Percentiles rank a stretch among this genome's conserved stretches.
Conservation (phyloP, 1,140 invertebrate genomes). For the Gryon sp. region DNA sequence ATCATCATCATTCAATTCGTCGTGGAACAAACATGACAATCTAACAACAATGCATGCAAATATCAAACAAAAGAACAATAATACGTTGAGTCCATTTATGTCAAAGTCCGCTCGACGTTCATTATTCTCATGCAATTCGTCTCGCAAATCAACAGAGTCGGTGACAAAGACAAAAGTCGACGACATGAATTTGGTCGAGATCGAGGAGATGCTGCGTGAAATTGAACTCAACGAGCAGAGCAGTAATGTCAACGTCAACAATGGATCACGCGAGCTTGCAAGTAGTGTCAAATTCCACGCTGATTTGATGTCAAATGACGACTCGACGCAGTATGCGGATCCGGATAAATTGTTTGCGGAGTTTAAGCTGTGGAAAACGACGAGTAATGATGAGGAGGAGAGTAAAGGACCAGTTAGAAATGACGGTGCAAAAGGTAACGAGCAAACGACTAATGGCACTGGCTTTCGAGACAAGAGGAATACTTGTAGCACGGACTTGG, state of each 20-base stretch:
- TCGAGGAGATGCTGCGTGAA: conserved; percentile 75
- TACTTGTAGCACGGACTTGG: conserved; percentile 13
- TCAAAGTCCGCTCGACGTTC: conserved; percentile 38
- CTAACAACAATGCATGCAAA: conserved; percentile 69
- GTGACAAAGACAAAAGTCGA: conserved; percentile 52
- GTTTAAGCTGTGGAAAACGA: conserved; percentile 67
- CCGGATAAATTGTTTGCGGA: conserved; percentile 68
- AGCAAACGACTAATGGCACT: neutral
- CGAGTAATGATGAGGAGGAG: conserved; percentile 9
- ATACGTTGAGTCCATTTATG: neutral
- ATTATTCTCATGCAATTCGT: conserved; percentile 56
- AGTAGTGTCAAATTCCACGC: conserved; percentile 5
- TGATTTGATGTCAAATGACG: conserved; percentile 54
- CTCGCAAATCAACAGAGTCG: conserved; percentile 47
- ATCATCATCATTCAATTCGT: conserved; percentile 49
- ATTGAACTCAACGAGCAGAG: conserved; percentile 77
- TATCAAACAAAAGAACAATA: conserved; percentile 34
- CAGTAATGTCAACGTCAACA: too few species aligned
- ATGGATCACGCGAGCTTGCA: conserved; percentile 38
- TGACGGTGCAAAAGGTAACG: neutral
- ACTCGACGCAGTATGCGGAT: conserved; percentile 65
- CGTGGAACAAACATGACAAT: conserved; percentile 68
- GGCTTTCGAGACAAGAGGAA: neutral
- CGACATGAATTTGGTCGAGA: conserved; percentile 76
- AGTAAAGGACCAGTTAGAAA: neutral